These are phyloP conservation scores for Mormyrus proboscirostris DNA, from an alignment of 2,797 vertebrate genomes.

Conservation along the genomic window DNA sequence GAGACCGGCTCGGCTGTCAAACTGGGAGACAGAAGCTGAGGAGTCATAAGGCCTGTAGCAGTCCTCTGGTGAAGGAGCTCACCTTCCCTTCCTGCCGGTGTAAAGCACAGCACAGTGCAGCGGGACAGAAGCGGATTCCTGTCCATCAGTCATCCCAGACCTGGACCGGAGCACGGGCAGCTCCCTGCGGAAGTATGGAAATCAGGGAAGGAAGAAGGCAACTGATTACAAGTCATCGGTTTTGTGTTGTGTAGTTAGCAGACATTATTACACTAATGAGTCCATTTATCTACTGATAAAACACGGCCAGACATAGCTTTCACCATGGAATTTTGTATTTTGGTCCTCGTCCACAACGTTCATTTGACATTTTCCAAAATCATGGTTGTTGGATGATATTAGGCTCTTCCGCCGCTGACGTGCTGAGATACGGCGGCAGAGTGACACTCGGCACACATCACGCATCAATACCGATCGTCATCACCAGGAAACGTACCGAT, in stretches of 20 bases:
- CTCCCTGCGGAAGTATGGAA: neutral
- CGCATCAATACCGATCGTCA: constrained; percentile 14
- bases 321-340: neutral
- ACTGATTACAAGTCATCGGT: neutral
- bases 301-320: neutral
- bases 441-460: neutral
- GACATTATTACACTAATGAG: neutral
- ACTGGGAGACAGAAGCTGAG: neutral
- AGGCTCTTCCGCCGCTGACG: neutral
- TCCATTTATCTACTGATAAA: neutral
- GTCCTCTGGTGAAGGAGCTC: neutral
- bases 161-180: neutral
- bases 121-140: neutral
- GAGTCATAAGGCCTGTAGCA: neutral
- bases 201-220: neutral
- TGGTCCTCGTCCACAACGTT: neutral
- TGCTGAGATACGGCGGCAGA: neutral
- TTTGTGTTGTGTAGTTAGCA: neutral
- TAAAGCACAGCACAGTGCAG: neutral
- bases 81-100: neutral
- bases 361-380: no score
- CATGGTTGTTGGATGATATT: no score
- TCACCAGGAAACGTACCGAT: constrained; percentile 22
- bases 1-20: neutral
- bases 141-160: neutral